Evolutionary conservation across 92 coral and sea anemone species (phyloP).

Genomic region (Epizoanthus fatuus): DNA sequence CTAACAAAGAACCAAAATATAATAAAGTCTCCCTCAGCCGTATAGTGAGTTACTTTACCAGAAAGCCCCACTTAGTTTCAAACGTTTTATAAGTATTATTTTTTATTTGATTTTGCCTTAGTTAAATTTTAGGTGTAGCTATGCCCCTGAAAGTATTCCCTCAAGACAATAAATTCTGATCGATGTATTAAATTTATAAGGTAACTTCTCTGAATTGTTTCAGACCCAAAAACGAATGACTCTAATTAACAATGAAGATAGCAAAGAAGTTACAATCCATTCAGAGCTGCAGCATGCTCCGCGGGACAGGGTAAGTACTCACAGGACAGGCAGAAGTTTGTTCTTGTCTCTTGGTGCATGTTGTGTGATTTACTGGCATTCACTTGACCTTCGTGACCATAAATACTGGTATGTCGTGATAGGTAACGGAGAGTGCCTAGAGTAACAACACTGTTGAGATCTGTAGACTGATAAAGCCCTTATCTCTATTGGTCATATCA

Average conservation of each 20-base stretch:
- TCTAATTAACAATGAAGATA: conserved; percentile 82
- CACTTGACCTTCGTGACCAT: conserved; percentile 36
- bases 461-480: background rate
- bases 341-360: background rate
- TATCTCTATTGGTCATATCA: background rate
- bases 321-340: background rate
- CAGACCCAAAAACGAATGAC: conserved; percentile 94
- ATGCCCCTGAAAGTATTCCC: too few relatives aligned
- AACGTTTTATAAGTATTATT: too few relatives aligned
- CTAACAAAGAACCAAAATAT: too few relatives aligned
- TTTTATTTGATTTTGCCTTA: too few relatives aligned
- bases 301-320: conserved; percentile 77
- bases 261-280: conserved; percentile 83
- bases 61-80: too few relatives aligned
- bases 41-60: too few relatives aligned
- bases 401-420: background rate
- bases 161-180: background rate
- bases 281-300: conserved; percentile 85
- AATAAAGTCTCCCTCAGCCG: too few relatives aligned
- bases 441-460: conserved; percentile 17
- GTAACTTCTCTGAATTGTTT: background rate
- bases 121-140: too few relatives aligned
- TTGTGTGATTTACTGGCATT: conserved; percentile 21
- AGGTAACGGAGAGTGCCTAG: conserved; percentile 46
- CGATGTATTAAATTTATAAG: background rate